Evolutionary conservation across 92 coral and sea anemone species (phyloP).

Genomic region (Micromussa lordhowensis): DNA sequence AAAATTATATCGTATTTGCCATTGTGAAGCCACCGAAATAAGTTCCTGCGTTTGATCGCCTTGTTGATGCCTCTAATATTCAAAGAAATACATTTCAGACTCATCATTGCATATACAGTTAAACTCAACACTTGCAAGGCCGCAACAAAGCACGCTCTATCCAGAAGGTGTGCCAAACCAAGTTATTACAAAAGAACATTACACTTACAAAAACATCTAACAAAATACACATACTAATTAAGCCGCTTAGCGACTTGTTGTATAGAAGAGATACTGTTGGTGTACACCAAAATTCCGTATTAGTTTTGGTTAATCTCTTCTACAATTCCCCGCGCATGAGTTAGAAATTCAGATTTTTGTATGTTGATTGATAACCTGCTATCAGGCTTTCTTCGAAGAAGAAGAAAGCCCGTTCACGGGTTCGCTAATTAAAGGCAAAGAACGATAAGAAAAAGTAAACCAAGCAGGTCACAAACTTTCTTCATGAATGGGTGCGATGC

Average conservation of each 20-base stretch:
- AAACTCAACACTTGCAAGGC: neutral
- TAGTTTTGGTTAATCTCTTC: neutral
- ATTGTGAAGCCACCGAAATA: slow-evolving; percentile 1
- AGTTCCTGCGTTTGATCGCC: neutral
- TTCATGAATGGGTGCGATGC: too few species aligned
- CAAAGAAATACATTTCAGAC: neutral
- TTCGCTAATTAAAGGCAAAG: too few species aligned
- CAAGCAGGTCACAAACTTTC: too few species aligned
- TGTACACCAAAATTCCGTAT: neutral
- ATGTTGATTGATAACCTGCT: too few species aligned
- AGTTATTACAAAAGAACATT: neutral
- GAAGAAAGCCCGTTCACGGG: neutral
- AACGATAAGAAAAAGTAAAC: too few species aligned
- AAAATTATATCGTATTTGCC: neutral
- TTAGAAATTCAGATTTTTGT: neutral
- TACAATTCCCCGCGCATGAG: slow-evolving; percentile 1
- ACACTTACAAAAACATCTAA: neutral
- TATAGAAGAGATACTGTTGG: neutral
- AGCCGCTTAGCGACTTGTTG: neutral
- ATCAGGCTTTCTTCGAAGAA: neutral
- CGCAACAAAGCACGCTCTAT: neutral
- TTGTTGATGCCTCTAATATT: slow-evolving; percentile 5
- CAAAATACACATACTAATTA: neutral
- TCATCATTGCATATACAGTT: neutral
- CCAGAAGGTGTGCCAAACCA: neutral